Base-by-base conservation (phyloP, 92 coral and sea anemone genomes). In the Hydrozoanthus gracilis region DNA sequence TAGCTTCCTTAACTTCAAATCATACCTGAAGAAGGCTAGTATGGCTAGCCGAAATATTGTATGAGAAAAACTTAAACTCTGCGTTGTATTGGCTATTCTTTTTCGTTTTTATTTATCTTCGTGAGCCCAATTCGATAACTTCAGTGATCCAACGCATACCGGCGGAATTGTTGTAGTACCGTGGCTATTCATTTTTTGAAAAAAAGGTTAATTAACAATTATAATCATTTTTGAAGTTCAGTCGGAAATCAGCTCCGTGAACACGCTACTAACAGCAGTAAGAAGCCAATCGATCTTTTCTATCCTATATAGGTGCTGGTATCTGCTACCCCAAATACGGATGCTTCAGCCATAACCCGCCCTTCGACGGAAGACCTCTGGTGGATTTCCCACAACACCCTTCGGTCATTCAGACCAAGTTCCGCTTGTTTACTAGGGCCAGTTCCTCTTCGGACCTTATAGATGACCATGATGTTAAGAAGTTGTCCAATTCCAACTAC, bases 261-360 rank as follows among this genome's bases (percentile, higher is more conserved):
- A 3, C 11, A 56, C 11, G 7, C 12, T 6, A 62, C 5, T 14
- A 11, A 20, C 50, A 27, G 44, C 55, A 47, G 27, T 49, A 51
- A 54, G 7, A 78, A 47, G 4, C 11, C 9, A 8, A 35, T 6
- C 15, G 2, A 69, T 15, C 5, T 3, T n/a, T 35, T 47, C 16
- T 39, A 4, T 77, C 17, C 47, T 3, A 44, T 14, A 15, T 27
- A 88, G 93, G 84, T 52, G 79, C 65, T 20, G 93, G 93, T 11
- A 83, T 92, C 69, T 92, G 93, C 62, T 94, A 92, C 78, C 91
- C 84, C 12, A 90, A 86, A 66, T 94, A 94, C 83, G 95, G 97
- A 13, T 90, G 95, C 46, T 94, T 94, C 76, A 49, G 77, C 54
- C 51, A 87, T 71, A 76, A 87, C 39, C 91, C 93, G 0, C 90